Percentiles rank a stretch among this genome's conserved stretches.
These are phyloP conservation scores for Diaprepes abbreviatus DNA, from an alignment of 2,888 invertebrate genomes.

Conservation along the genomic window DNA sequence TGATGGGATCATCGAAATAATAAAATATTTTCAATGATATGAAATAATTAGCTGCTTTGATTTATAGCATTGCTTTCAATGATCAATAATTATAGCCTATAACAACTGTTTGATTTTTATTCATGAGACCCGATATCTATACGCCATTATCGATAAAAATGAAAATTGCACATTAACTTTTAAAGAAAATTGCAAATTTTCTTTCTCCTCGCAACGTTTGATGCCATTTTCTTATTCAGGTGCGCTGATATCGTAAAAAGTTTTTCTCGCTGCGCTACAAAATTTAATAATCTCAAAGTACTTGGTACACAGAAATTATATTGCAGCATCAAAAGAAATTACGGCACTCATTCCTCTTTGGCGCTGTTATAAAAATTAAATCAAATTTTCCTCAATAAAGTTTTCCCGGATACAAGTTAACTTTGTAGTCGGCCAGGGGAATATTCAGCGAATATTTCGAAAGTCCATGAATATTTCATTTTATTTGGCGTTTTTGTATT, in stretches of 20 bases:
- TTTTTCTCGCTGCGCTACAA: slow-evolving; percentile 55
- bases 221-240: slow-evolving; percentile 60
- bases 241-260: slow-evolving; percentile 58
- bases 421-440: slow-evolving; percentile 59
- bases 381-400: slow-evolving; percentile 69
- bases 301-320: slow-evolving; percentile 67
- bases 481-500: slow-evolving; percentile 50
- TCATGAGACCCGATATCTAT: too few relatives aligned
- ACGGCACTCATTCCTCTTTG: slow-evolving; percentile 68
- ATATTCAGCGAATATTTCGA: slow-evolving; percentile 52
- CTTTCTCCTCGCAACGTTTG: slow-evolving; percentile 47
- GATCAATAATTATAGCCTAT: too few relatives aligned
- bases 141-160: slow-evolving; percentile 26
- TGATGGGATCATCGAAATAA: too few relatives aligned
- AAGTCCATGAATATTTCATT: slow-evolving; percentile 52
- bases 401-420: slow-evolving; percentile 68
- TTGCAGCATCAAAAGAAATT: slow-evolving; percentile 69
- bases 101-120: too few relatives aligned
- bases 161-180: slow-evolving; percentile 40
- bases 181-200: slow-evolving; percentile 48
- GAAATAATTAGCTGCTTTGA: too few relatives aligned
- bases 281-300: slow-evolving; percentile 49
- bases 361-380: slow-evolving; percentile 68
- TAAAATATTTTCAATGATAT: too few relatives aligned
- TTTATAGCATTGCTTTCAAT: too few relatives aligned